Evolutionary conservation across 1,140 invertebrate species (phyloP), one percentile per base, ranked within the genome.

Genomic region (Orussus abietinus): DNA sequence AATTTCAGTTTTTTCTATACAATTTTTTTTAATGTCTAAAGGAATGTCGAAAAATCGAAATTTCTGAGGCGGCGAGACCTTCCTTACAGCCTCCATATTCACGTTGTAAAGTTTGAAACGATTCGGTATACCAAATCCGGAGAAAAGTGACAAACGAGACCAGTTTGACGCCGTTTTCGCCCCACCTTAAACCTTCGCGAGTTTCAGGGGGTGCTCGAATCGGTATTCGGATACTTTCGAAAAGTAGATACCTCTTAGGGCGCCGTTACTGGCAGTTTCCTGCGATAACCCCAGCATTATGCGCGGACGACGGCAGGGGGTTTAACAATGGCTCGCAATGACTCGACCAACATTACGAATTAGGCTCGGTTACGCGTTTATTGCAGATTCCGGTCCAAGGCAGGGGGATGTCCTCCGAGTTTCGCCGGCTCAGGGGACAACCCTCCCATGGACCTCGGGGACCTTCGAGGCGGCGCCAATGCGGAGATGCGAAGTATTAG

Each of bases 301-400:
- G 42, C 39, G 41, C 25, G 36, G 48, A 42, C 34, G 37, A 44
- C 34, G 37, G 36, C 32, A 45, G 44, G 45, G 45, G 48, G 39
- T 12, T 42, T 51, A 47, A 69, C 62, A 69, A 68, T 68, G 56
- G 62, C 35, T 31, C 49, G 54, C 62, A 61, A 69, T 68, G 65
- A 69, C 64, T 66, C 56, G 57, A 49, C 56, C 57, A 57, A 64
- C 64, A 58, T 68, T 59, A 64, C 65, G 62, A 69, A 73, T 72
- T 73, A 73, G 70, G 59, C 64, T 72, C 68, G 70, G 66, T 72
- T 64, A 63, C 66, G 64, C 69, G 64, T 72, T 73, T 72, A 70
- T 67, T 59, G 66, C 57, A 39, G 57, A 66, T 67, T 66, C 64
- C 66, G 66, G 64, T 60, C 42, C 47, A 53, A 45, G 50, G 20